Evolutionary conservation across 1,140 invertebrate species (phyloP), one percentile per base, ranked within the genome.

Genomic region (fruit fly (Drosophila melanogaster)): DNA sequence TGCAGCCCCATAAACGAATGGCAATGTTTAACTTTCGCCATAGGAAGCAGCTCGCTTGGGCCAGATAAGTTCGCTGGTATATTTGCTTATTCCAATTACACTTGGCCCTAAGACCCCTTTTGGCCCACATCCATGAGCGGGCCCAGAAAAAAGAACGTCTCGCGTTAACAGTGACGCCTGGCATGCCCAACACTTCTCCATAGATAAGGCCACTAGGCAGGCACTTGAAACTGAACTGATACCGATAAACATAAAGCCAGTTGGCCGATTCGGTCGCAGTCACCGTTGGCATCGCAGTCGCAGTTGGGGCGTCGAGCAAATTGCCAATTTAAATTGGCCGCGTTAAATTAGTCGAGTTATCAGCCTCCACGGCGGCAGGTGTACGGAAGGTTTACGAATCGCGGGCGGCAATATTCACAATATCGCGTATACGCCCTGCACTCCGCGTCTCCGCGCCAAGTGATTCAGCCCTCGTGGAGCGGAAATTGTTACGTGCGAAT

Each of bases 291-390:
- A 30, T 30, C 49, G 50, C 37, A 38, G 75, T 10, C 35, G 59
- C 44, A 61, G 66, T 54, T 44, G 24, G 22, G 33, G 59, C 54
- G 66, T 49, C 73, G 79, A 71, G 79, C 83, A 85, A 91, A 91
- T 91, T 91, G 83, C 61, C 90, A 91, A 91, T 91, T 91, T 89
- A 90, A 91, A 91, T 91, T 90, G 90, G 84, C 72, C 83, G 87
- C 83, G 75, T 90, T 90, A 90, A 91, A 91, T 91, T 91, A 91
- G 90, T 91, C 86, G 90, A 91, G 90, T 91, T 91, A 91, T 91
- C 90, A 91, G 86, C 86, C 76, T 91, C 83, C 83, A 89, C 59
- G 73, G 80, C 71, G 77, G 80, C 83, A 87, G 85, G 85, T 90
- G 85, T 85, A 65, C 72, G 80, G 76, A 51, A 60, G 44, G 59